Base-by-base conservation (phyloP, 1,140 invertebrate genomes). In the Sipha flava region DNA sequence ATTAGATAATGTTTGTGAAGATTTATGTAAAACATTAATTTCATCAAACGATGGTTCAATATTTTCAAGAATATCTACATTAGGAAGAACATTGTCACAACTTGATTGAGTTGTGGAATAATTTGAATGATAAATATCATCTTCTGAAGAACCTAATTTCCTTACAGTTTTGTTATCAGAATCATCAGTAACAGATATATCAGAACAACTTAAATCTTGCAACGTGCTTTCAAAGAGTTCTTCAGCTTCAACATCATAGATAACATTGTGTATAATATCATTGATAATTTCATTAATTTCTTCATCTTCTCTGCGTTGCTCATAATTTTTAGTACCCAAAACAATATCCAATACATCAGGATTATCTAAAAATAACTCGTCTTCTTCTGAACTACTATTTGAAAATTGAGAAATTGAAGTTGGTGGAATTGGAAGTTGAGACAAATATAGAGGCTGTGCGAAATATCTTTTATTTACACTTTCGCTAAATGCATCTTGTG, bases 161-260 rank as follows among this genome's bases (percentile, higher is more conserved):
- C 18, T 57, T 43, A 57, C 5, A 29, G n/a, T 77, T 77, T 77
- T 77, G 21, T 21, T 75, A 26, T 57, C 73, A 59, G 54, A 16
- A n/a, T 75, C 52, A 75, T 75, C 52, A 37, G 49, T 57, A 18
- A 75, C 10, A 9, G 72, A 75, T 34, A 77, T 14, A 57, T 77
- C 73, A 40, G 73, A 77, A 77, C 73, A 77, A 77, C 34, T 77
- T 59, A 57, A 40, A 6, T 77, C 73, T 77, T 77, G 73, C 26
- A 77, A 59, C 40, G 73, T 77, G 12, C 14, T 54, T 59, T 77
- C 73, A 59, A 43, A 57, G 7, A 77, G 45, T 2, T 59, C 23
- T 54, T 75, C 47, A 54, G 47, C 70, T 21, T 21, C 54, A 21
- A 75, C 16, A 40, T 77, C 73, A 57, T 57, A 23, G 43, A 77